phyloP scores from a whole-genome alignment of 2,113 vertebrate genomes.

The Caretta caretta region DNA sequence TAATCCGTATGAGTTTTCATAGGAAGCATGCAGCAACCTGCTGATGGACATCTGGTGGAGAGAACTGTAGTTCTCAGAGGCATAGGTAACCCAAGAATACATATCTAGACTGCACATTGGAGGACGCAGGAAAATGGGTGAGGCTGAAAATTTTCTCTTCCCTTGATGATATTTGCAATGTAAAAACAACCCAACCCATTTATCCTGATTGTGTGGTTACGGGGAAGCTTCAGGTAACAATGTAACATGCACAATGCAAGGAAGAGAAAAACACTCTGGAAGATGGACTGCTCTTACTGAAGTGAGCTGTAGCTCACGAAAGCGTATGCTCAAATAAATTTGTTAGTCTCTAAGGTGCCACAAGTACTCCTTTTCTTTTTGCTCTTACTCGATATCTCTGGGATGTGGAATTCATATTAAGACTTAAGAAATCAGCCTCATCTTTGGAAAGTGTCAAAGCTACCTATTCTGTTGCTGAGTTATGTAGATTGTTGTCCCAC shows the following conservation, averaged over 20 bases:
- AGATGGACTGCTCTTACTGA: neutral
- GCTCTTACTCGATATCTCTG: neutral
- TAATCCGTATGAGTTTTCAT: rapidly evolving
- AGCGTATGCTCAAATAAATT: no score
- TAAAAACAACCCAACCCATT: neutral
- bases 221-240: neutral
- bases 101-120: neutral
- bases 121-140: neutral
- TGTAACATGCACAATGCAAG: neutral
- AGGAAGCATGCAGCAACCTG: neutral
- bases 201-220: neutral
- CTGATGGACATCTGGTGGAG: neutral
- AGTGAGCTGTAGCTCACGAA: no score
- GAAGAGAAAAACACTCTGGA: neutral
- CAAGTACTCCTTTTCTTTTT: neutral
- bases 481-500: neutral
- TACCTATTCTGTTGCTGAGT: neutral
- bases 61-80: neutral
- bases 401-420: neutral
- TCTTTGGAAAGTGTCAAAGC: slow-evolving; percentile 2
- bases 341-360: no score
- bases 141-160: neutral
- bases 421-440: neutral
- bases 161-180: neutral
- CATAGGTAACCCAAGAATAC: neutral